Evolutionary conservation across 1,140 invertebrate genomes (phyloP).

Genomic region (Neodiprion virginianus): DNA sequence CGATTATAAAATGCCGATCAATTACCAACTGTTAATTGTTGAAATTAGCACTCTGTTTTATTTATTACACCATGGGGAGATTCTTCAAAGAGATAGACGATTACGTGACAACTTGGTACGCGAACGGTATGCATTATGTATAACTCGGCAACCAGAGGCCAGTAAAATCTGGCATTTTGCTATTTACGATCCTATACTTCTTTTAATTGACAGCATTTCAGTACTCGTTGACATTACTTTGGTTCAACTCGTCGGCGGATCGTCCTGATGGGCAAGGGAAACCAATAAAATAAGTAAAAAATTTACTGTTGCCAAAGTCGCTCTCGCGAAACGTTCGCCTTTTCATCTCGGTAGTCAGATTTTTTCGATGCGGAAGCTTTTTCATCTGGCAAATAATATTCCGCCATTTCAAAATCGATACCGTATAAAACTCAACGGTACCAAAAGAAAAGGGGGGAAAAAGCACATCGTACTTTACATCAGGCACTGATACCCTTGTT

Average conservation of each 20-base stretch:
- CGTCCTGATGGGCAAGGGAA: too few species aligned
- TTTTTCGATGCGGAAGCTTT: too few species aligned
- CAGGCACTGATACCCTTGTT: too few species aligned
- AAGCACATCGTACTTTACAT: too few species aligned
- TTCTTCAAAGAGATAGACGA: constrained; percentile 4
- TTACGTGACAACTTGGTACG: not conserved
- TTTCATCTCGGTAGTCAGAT: too few species aligned
- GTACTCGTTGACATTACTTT: not conserved
- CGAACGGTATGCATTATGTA: not conserved
- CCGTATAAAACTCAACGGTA: too few species aligned
- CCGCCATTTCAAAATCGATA: too few species aligned
- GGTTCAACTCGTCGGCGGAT: not conserved
- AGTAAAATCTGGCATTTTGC: not conserved
- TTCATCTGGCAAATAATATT: too few species aligned
- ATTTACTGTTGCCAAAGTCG: too few species aligned
- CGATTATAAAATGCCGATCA: not conserved
- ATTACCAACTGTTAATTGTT: not conserved
- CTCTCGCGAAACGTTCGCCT: too few species aligned
- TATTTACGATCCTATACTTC: not conserved
- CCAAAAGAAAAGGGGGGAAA: too few species aligned
- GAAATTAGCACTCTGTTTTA: constrained; percentile 4
- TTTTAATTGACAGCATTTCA: not conserved
- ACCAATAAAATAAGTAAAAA: too few species aligned
- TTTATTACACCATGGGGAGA: not conserved
- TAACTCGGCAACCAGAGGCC: not conserved